Conservation (phyloP, 1,140 invertebrate species). For the Temnothorax curvispinosus region DNA sequence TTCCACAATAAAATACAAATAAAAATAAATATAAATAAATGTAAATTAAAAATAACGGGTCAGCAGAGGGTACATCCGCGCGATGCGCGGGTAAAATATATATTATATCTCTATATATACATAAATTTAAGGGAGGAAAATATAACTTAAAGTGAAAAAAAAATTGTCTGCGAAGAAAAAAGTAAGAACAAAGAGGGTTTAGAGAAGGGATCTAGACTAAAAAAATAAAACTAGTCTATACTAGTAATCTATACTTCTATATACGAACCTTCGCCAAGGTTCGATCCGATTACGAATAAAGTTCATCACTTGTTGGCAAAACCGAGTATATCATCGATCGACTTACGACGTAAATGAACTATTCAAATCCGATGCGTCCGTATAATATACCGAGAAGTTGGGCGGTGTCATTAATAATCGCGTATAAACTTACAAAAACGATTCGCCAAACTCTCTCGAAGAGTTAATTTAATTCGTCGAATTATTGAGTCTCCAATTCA, state of each 20-base stretch:
- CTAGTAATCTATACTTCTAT: not conserved
- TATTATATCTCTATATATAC: too few relatives aligned
- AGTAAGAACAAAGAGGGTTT: too few relatives aligned
- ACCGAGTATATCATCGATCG: not conserved
- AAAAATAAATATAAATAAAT: too few relatives aligned
- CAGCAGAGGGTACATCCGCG: too few relatives aligned
- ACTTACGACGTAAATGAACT: slow-evolving; percentile 1
- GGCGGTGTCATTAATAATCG: not conserved
- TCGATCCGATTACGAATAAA: not conserved
- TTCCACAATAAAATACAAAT: too few relatives aligned
- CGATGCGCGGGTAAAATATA: too few relatives aligned
- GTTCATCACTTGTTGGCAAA: not conserved
- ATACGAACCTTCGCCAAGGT: not conserved
- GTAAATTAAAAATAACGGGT: too few relatives aligned
- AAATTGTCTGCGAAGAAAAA: too few relatives aligned
- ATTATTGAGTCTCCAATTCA: not conserved
- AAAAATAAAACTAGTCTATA: too few relatives aligned
- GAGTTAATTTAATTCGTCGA: not conserved
- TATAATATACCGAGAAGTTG: not conserved
- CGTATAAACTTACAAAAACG: not conserved
- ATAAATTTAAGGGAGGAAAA: too few relatives aligned
- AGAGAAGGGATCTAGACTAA: too few relatives aligned
- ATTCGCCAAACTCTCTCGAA: not conserved
- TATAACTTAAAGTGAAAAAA: too few relatives aligned
- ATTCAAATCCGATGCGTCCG: not conserved